Evolutionary conservation across 2,797 vertebrate genomes (phyloP).

Genomic region (Serranus cabrilla): DNA sequence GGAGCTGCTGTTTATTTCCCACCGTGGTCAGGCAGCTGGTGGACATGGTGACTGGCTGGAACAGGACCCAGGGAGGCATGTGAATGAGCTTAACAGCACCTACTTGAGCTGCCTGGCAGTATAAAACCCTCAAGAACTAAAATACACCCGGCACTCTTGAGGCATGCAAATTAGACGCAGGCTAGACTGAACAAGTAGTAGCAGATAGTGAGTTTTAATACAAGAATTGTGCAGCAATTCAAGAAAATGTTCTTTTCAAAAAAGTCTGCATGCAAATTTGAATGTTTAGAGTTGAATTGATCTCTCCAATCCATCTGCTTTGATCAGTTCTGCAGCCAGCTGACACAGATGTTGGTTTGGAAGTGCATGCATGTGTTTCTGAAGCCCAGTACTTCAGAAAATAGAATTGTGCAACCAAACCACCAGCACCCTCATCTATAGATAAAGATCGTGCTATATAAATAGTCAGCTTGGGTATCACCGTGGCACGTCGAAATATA

Average conservation of each 20-base stretch:
- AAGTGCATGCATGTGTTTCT: conserved; percentile 13
- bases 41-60: conserved; percentile 69
- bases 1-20: conserved; percentile 68
- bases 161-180: conserved; percentile 56
- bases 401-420: conserved; percentile 12
- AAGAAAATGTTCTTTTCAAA: background rate
- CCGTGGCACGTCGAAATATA: conserved; percentile 26
- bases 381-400: conserved; percentile 15
- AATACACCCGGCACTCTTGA: conserved; percentile 43
- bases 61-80: conserved; percentile 76
- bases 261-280: background rate
- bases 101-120: conserved; percentile 72
- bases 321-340: conserved; percentile 39
- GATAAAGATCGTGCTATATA: conserved; percentile 23
- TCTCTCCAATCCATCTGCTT: conserved; percentile 46
- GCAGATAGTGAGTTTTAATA: conserved; percentile 6
- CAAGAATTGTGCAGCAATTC: background rate
- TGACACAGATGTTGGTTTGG: conserved; percentile 40
- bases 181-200: conserved; percentile 20
- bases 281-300: conserved; percentile 17
- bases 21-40: conserved; percentile 63
- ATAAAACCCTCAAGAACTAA: conserved; percentile 69
- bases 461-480: conserved; percentile 9
- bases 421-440: conserved; percentile 8
- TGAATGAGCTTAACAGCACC: conserved; percentile 83